These are phyloP conservation scores for Enteromius afrohamiltoni DNA, from an alignment of 2,797 vertebrate genomes.

Conservation along the genomic window DNA sequence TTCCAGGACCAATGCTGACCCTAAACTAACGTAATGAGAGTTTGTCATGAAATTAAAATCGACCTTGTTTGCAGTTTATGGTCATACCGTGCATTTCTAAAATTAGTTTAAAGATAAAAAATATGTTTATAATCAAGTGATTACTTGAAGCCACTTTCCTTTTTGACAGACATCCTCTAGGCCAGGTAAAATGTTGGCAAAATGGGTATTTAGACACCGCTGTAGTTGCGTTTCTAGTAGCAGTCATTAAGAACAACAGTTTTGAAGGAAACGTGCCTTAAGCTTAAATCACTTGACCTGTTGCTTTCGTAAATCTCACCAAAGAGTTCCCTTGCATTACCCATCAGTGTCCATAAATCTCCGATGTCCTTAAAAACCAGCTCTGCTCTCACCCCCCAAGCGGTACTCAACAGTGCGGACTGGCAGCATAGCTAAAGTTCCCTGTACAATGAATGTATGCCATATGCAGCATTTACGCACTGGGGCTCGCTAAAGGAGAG, in stretches of 20 bases:
- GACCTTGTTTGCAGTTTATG: not conserved
- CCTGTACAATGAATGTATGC: not conserved
- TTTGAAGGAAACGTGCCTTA: not conserved
- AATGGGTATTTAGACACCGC: not conserved
- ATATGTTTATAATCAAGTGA: not conserved
- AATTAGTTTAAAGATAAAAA: not conserved
- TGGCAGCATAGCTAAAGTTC: constrained; percentile 10
- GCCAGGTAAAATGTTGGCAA: not conserved
- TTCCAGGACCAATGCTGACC: constrained; percentile 15
- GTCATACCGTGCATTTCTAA: not conserved
- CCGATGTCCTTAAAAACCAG: not conserved
- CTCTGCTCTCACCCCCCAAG: not conserved
- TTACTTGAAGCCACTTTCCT: not conserved
- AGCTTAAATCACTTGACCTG: not conserved
- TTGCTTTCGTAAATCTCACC: not conserved
- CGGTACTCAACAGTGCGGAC: not conserved
- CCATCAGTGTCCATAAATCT: not conserved
- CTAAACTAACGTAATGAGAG: not conserved
- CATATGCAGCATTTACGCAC: not conserved
- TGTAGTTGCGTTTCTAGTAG: not conserved
- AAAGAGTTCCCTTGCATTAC: not conserved
- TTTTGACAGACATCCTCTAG: not conserved
- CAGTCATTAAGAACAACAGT: not conserved
- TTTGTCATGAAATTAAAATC: not conserved
- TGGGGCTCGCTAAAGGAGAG: constrained; percentile 9